Percentiles rank a stretch among this genome's conserved stretches.
These are phyloP conservation scores for Drosophila melanocephala DNA, from an alignment of 2,888 invertebrate genomes.

Conservation along the genomic window DNA sequence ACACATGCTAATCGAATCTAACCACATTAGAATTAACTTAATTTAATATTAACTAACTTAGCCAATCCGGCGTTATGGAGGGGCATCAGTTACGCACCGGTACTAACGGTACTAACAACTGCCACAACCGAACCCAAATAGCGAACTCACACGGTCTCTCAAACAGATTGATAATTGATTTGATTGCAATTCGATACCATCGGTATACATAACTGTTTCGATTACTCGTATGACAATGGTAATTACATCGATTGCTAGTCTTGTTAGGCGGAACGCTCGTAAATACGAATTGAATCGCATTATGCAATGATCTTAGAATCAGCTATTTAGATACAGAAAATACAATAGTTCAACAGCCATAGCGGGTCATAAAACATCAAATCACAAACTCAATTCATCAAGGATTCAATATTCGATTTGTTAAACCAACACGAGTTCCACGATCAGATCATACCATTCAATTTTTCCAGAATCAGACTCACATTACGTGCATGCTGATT, in stretches of 20 bases:
- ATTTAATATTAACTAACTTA: slow-evolving; percentile 48
- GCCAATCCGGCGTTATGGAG: slow-evolving; percentile 53
- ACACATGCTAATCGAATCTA: slow-evolving; percentile 33
- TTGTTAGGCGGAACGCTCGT: slow-evolving; percentile 24
- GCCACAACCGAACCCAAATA: slow-evolving; percentile 42
- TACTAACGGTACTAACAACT: slow-evolving; percentile 41
- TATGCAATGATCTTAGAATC: not conserved
- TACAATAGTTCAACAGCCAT: slow-evolving; percentile 6
- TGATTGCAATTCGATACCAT: slow-evolving; percentile 64
- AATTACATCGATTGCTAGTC: slow-evolving; percentile 65
- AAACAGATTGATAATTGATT: slow-evolving; percentile 63
- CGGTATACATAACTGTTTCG: slow-evolving; percentile 53
- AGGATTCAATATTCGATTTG: slow-evolving; percentile 37
- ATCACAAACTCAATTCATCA: slow-evolving; percentile 49
- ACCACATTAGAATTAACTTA: slow-evolving; percentile 27
- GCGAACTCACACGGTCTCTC: slow-evolving; percentile 65
- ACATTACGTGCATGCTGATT: slow-evolving; percentile 4
- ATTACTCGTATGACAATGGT: slow-evolving; percentile 79
- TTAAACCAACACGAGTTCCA: slow-evolving; percentile 25
- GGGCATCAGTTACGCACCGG: slow-evolving; percentile 40
- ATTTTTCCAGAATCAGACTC: slow-evolving; percentile 31
- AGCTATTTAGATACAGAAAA: slow-evolving; percentile 7
- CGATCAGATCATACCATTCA: slow-evolving; percentile 36
- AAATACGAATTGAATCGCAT: not conserved
- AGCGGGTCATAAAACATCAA: slow-evolving; percentile 31